These are phyloP conservation scores for Sebastes glaucus DNA, from an alignment of 2,797 vertebrate genomes.

Conservation along the genomic window DNA sequence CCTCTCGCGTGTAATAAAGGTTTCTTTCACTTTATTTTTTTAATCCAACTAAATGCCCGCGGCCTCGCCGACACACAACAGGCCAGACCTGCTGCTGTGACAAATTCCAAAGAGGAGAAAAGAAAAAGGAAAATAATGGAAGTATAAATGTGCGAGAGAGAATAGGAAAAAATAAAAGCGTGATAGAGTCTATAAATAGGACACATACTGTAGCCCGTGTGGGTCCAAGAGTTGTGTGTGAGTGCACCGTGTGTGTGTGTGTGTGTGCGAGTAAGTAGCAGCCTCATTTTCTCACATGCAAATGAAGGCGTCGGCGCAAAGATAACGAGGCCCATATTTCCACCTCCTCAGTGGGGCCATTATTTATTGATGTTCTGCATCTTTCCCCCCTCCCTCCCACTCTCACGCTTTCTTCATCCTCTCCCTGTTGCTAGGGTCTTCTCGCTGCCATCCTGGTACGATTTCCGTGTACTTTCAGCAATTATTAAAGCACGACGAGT, in stretches of 20 bases:
- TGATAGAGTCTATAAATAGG: conserved; percentile 74
- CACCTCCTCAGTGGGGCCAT: conserved; percentile 86
- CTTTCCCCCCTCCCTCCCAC: conserved; percentile 72
- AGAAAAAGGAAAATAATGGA: conserved; percentile 46
- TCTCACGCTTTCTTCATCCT: conserved; percentile 77
- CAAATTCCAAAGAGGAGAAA: conserved; percentile 34
- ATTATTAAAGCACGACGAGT: conserved; percentile 65
- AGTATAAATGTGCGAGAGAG: conserved; percentile 51
- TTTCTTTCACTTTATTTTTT: conserved; percentile 28
- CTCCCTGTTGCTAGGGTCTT: conserved; percentile 86
- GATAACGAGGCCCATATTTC: conserved; percentile 87
- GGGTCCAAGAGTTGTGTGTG: conserved; percentile 33
- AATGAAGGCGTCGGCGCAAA: conserved; percentile 84
- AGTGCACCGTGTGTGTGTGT: conserved; percentile 1
- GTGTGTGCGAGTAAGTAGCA: conserved; percentile 53
- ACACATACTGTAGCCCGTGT: conserved; percentile 64
- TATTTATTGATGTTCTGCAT: conserved; percentile 89
- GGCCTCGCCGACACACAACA: conserved; percentile 24
- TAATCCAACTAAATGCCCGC: conserved; percentile 35
- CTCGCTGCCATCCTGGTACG: conserved; percentile 63
- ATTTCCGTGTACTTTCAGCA: conserved; percentile 65
- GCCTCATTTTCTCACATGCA: conserved; percentile 84
- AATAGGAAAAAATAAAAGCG: conserved; percentile 58
- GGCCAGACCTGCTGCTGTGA: conserved; percentile 23
- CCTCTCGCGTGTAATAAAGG: conserved; percentile 25